Evolutionary conservation across 2,113 vertebrate genomes (phyloP), one percentile per base, ranked within the genome.

Genomic region (Glaucomys volans): DNA sequence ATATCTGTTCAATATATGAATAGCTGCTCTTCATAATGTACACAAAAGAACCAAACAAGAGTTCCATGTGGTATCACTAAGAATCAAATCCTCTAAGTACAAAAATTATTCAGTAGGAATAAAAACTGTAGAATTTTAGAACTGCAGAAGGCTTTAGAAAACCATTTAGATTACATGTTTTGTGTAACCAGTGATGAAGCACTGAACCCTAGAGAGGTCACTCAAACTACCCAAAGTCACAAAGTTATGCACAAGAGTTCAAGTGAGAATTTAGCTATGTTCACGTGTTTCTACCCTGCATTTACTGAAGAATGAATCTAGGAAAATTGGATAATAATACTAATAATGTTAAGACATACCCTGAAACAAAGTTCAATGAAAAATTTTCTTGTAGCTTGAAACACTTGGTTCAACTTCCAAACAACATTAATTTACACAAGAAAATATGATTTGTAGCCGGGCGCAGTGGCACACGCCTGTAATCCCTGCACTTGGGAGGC

Each of bases 81-180:
- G 12, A 76, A 89, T 74, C 62, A 94, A 85, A 95, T 84, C 18
- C n/a, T 91, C 57, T 32, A 90, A 79, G 22, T 18, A 1, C 16
- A 93, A 91, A 22, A 95, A 87, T 95, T 44, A 84, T 69, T 90
- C n/a, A 86, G 2, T 87, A 92, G 30, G 3, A 91, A 96, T 95
- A 90, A 85, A 94, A 90, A 59, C 10, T 30, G 0, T 62, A 12
- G 17, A 37, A 42, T 79, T 89, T 96, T 75, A 82, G 42, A 95
- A 88, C 13, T 11, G 13, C 18, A 37, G 59, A 42, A 3, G 2
- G 18, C 18, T 57, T 90, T 74, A 57, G 24, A 94, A 97, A 82
- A 90, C 5, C 69, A 90, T 28, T 82, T 81, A 92, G 28, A 37
- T 67, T 59, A 62, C 74, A 30, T 37, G 44, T 64, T 94, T 96